Evolutionary conservation across 2,113 vertebrate species (phyloP).

Genomic region (Tor tambroides): DNA sequence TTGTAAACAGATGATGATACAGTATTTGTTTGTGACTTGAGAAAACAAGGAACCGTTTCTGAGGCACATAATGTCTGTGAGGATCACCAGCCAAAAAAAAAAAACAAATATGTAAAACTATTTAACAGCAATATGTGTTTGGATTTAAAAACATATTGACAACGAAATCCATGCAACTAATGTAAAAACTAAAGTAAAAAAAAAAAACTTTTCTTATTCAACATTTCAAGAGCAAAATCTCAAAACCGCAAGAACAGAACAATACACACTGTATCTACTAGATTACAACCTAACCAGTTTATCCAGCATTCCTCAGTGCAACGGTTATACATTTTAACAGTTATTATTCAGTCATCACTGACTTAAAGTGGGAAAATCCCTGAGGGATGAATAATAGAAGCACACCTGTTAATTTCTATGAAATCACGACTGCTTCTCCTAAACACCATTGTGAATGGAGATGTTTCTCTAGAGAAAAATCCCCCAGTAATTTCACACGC

Average conservation of each 20-base stretch:
- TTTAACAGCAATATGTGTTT: neutral
- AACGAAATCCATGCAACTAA: neutral
- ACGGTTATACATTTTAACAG: neutral
- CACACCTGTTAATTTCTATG: neutral
- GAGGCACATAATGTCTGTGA: too few species aligned
- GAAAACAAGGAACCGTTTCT: neutral
- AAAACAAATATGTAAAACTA: neutral
- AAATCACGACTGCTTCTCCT: neutral
- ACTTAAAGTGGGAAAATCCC: neutral
- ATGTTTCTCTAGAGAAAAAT: neutral
- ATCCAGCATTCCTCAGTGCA: neutral
- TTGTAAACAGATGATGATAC: neutral
- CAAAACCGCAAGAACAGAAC: neutral
- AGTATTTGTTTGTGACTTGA: neutral
- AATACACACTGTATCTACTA: neutral
- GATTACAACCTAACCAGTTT: neutral
- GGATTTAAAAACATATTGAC: neutral
- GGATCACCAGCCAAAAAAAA: too few species aligned
- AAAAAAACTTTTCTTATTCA: neutral
- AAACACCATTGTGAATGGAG: neutral
- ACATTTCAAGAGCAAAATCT: neutral
- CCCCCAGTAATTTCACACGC: neutral
- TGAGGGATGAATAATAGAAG: neutral
- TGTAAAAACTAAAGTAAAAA: too few species aligned
- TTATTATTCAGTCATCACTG: neutral